A percentile compares a stretch with the other conserved stretches of the same genome.
phyloP scores from a whole-genome alignment of 1,140 invertebrate genomes.

The Palaemon carinicauda region DNA sequence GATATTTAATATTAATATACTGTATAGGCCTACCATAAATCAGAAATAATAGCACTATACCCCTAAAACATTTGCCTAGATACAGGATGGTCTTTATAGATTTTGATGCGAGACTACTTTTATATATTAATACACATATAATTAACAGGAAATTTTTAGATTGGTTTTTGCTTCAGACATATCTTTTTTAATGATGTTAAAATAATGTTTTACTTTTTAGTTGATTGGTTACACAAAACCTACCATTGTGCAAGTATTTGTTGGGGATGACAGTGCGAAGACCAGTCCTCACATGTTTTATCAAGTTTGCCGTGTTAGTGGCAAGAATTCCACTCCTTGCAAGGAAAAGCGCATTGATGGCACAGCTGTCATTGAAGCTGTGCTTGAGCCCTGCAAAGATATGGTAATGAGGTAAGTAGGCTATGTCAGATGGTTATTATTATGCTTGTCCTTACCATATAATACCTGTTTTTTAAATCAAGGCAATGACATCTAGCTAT shows the following conservation, averaged over 20 bases:
- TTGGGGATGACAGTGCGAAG: slow-evolving; percentile 80
- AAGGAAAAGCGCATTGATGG: slow-evolving; percentile 88
- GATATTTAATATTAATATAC: no score
- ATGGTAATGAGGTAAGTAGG: slow-evolving; percentile 71
- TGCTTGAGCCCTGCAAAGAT: slow-evolving; percentile 85
- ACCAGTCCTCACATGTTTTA: slow-evolving; percentile 69
- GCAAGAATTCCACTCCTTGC: slow-evolving; percentile 95
- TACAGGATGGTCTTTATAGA: no score
- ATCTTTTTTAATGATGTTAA: no score
- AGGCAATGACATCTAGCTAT: no score
- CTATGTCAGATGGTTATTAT: no score
- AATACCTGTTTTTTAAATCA: not conserved
- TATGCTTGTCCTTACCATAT: not conserved
- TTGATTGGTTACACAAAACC: slow-evolving; percentile 86
- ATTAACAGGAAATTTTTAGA: no score
- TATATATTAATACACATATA: no score
- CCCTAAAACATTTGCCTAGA: no score
- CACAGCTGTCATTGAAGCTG: slow-evolving; percentile 91
- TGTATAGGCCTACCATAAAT: no score
- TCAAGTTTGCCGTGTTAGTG: slow-evolving; percentile 88
- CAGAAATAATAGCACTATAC: no score
- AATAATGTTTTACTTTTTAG: slow-evolving; percentile 64
- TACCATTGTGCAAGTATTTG: slow-evolving; percentile 88
- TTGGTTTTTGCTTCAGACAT: no score
- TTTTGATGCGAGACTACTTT: no score